Percentiles rank a stretch among this genome's conserved stretches.
Evolutionary conservation across 2,888 invertebrate species (phyloP).

Genomic region (Beris chalybata): DNA sequence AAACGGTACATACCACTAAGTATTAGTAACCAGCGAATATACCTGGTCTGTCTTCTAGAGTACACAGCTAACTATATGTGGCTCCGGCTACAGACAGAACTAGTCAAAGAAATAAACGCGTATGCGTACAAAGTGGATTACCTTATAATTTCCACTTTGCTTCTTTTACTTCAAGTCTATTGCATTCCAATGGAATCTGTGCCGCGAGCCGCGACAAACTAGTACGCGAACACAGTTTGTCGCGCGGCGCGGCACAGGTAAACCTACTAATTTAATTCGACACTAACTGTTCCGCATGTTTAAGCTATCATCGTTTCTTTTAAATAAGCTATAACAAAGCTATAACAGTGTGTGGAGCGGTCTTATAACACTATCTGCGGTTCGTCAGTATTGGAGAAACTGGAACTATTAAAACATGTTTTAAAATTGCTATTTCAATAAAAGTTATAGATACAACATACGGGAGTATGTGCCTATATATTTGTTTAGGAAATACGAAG

Average conservation of each 20-base stretch:
- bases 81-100: not conserved
- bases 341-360: not conserved
- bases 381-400: not conserved
- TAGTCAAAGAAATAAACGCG: not conserved
- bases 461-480: too few species aligned
- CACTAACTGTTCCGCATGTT: constrained; percentile 25
- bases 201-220: constrained; percentile 16
- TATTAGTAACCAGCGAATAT: not conserved
- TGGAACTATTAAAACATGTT: constrained; percentile 7
- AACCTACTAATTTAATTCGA: constrained; percentile 8
- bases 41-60: not conserved
- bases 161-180: not conserved
- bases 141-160: constrained; percentile 10
- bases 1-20: constrained; percentile 6
- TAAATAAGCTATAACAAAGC: constrained; percentile 11
- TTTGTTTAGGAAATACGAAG: too few species aligned
- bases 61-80: constrained; percentile 4
- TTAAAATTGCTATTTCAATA: not conserved
- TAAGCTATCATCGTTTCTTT: too few species aligned
- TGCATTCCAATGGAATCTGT: constrained; percentile 27
- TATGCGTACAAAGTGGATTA: constrained; percentile 9
- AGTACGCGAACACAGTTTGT: constrained; percentile 8
- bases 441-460: too few species aligned
- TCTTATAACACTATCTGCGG: too few species aligned
- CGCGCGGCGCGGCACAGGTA: constrained; percentile 8